phyloP scores from a whole-genome alignment of 2,888 invertebrate genomes.

The Coremacera marginata region DNA sequence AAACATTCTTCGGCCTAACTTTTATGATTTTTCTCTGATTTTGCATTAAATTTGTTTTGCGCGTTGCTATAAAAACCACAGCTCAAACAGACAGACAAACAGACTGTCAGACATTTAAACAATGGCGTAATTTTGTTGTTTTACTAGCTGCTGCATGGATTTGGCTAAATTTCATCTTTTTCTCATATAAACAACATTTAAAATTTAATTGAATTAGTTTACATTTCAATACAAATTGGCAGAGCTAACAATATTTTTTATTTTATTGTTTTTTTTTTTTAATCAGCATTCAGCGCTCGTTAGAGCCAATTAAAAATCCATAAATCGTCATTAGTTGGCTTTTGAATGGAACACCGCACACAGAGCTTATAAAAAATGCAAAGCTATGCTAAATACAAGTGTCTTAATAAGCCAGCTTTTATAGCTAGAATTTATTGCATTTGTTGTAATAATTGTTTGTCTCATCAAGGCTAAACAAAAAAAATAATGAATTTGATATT shows the following conservation, averaged over 20 bases:
- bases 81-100: not conserved
- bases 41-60: slow-evolving; percentile 14
- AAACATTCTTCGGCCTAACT: not conserved
- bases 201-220: too few species aligned
- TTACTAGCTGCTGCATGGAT: too few species aligned
- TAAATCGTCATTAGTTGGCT: slow-evolving; percentile 21
- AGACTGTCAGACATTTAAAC: not conserved
- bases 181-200: too few species aligned
- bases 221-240: not conserved
- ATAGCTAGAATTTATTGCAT: slow-evolving; percentile 6
- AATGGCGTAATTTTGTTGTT: not conserved
- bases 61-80: slow-evolving; percentile 14
- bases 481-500: slow-evolving; percentile 21
- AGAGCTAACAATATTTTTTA: not conserved
- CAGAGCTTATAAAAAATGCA: slow-evolving; percentile 1
- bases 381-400: slow-evolving; percentile 4
- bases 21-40: slow-evolving; percentile 15
- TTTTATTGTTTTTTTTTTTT: not conserved
- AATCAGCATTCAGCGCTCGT: not conserved
- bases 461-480: not conserved
- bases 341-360: not conserved
- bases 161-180: too few species aligned
- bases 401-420: not conserved
- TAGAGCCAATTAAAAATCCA: slow-evolving; percentile 31
- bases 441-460: not conserved